Base-by-base conservation (phyloP, 2,113 vertebrate species). In the Microcebus jonahi region DNA sequence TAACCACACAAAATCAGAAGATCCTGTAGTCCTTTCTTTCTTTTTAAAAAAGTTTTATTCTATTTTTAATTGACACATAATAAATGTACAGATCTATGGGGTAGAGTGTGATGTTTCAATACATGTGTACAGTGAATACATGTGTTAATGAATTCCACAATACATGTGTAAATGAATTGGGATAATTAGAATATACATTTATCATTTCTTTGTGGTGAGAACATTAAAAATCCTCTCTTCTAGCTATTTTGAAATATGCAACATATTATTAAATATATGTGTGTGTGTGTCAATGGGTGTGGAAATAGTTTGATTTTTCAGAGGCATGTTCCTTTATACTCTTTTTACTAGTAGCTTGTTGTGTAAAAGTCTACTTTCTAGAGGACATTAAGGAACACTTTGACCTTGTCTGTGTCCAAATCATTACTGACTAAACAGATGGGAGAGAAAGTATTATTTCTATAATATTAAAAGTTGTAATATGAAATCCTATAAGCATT, bases 311-410 rank as follows among this genome's bases (percentile, higher is more conserved):
- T 76, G 21, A 29, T 23, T 53, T 87, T 70, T 81, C 29, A 10
- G 2, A 59, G 61, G 18, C 48, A 81, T 1, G 10, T 8, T 39
- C 6, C 31, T 76, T 81, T 70, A 80, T 3, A 57, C 3, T 86
- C 55, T 63, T 48, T 15, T 79, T 42, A 48, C 71, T 50, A 34
- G 1, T 20, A 25, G 68, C 68, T 53, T 73, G 39, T 39, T 77
- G 42, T 81, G 84, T 55, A 90, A 90, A 88, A 70, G 63, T 53
- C 53, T 9, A 80, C 27, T 79, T 75, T 34, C 65, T 34, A 63
- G 86, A 48, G 20, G 70, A 36, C 8, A 57, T 5, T n/a, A 77
- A 89, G n/a, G 27, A 61, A 65, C 21, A 23, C 12, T 73, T 23
- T 36, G 48, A 89, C 39, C 50, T 75, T 80, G 20, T 53, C 36